A percentile compares a stretch with the other conserved stretches of the same genome.
phyloP scores from a whole-genome alignment of 2,113 vertebrate species.

The Malurus elegans region DNA sequence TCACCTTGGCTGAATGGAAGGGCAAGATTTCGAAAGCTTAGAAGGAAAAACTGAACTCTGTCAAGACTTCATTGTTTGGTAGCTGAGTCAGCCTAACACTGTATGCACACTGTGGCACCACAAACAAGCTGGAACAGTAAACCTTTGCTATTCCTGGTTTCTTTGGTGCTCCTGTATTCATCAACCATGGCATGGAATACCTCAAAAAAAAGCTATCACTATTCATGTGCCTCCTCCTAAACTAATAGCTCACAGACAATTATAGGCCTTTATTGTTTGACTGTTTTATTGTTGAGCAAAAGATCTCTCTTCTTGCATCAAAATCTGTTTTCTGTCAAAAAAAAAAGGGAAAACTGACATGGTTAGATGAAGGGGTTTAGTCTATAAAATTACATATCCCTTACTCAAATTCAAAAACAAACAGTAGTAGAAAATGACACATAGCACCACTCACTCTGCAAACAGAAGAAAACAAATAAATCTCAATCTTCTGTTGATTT shows the following conservation, averaged over 20 bases:
- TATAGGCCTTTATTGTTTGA: background rate
- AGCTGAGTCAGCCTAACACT: background rate
- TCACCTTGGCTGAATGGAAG: background rate
- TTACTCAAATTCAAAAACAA: background rate
- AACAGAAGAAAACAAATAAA: background rate
- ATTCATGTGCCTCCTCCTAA: background rate
- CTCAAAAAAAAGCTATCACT: background rate
- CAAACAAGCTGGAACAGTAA: background rate
- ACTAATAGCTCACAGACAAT: background rate
- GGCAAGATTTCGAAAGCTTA: background rate
- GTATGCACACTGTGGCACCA: accelerated
- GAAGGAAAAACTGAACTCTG: background rate
- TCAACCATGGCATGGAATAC: background rate
- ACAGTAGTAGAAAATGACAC: background rate
- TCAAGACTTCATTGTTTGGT: background rate
- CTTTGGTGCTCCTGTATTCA: background rate
- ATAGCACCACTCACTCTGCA: background rate
- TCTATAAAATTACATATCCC: background rate
- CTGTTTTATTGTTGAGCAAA: background rate
- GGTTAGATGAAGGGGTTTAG: background rate
- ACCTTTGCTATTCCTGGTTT: background rate
- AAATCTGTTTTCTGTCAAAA: background rate
- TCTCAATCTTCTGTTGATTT: background rate
- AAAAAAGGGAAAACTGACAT: background rate
- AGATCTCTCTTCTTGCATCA: background rate